Evolutionary conservation across 2,113 vertebrate species (phyloP), one percentile per base, ranked within the genome.

Genomic region (Pseudorasbora parva): DNA sequence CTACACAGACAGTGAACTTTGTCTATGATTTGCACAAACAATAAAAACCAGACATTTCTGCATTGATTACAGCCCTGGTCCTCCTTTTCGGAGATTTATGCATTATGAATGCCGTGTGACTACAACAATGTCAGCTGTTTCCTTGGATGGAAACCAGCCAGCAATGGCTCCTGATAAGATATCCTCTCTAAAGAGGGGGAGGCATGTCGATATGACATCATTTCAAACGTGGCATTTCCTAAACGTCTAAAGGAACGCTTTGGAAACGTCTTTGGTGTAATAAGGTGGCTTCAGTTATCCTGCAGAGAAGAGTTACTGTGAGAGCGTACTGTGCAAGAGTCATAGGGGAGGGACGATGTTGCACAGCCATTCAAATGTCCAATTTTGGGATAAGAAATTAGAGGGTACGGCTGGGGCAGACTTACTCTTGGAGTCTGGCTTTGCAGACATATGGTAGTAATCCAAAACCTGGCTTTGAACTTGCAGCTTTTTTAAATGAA

Each of bases 331-430:
- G 89, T 79, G 86, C 86, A 75, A 78, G 88, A 87, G 80, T 73
- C 81, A 78, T 62, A 92, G 92, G 90, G 91, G 91, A 93, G 91
- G 91, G 86, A 91, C 82, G 78, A 86, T 89, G 91, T 92, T 90
- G 80, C 91, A 90, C 86, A 89, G 86, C 86, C 86, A 91, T 92
- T 93, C 92, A 91, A 91, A 94, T 92, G 91, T 93, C 93, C 94
- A 94, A 94, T 94, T 94, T 94, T 92, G 94, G 94, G 93, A 93
- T 93, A 89, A 92, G 91, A 94, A 94, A 95, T 95, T 93, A 94
- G 91, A 94, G 93, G 94, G 93, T 93, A 93, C 88, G 85, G 89
- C 88, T 83, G 92, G 90, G 92, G 91, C 90, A 57, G 89, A 88
- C 87, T 91, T 86, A 90, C 89, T 88, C 87, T 89, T 90, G 72